A percentile compares a stretch with the other conserved stretches of the same genome.
Evolutionary conservation across 2,888 invertebrate species (phyloP).

Genomic region (Mylabris sibirica): DNA sequence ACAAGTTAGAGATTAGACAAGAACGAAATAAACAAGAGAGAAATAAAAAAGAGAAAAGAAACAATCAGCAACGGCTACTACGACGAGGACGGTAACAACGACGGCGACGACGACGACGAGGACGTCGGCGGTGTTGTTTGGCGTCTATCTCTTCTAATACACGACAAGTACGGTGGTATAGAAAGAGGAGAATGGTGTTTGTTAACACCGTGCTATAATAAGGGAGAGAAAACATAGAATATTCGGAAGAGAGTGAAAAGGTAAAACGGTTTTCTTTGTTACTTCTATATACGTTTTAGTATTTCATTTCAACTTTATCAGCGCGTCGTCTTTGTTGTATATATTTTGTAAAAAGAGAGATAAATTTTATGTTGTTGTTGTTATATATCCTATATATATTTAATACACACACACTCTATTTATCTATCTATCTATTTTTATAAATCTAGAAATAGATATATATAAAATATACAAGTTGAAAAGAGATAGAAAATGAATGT

Average conservation of each 20-base stretch:
- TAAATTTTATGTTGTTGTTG: constrained; percentile 49
- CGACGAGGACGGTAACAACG: neutral
- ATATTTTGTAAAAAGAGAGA: constrained; percentile 59
- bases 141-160: constrained; percentile 23
- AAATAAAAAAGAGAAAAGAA: neutral
- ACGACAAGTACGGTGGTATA: neutral
- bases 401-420: neutral
- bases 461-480: neutral
- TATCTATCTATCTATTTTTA: neutral
- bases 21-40: neutral
- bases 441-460: neutral
- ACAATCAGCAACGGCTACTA: neutral
- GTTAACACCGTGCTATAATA: constrained; percentile 28
- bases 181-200: constrained; percentile 21
- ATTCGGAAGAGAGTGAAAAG: constrained; percentile 52
- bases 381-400: constrained; percentile 22
- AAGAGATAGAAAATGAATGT: neutral
- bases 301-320: constrained; percentile 62
- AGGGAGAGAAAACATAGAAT: constrained; percentile 27
- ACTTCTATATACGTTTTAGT: constrained; percentile 55
- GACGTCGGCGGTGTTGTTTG: constrained; percentile 42
- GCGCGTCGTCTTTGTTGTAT: constrained; percentile 61
- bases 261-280: constrained; percentile 62
- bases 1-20: neutral
- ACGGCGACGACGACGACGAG: neutral